phyloP scores from a whole-genome alignment of 2,797 vertebrate species.

The Dromococcyx pavoninus region DNA sequence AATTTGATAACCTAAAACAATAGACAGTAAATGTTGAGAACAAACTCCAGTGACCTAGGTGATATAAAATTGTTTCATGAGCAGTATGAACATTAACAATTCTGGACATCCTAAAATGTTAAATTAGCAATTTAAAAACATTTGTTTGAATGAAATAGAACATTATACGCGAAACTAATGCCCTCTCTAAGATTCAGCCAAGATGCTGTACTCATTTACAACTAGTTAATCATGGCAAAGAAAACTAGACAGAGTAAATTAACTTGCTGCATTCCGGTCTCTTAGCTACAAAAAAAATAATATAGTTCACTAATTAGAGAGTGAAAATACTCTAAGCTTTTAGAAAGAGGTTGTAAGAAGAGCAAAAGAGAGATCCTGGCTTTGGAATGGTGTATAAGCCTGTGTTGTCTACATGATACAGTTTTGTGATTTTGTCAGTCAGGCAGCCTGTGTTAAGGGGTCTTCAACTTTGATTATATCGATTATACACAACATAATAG shows the following conservation, averaged over 20 bases:
- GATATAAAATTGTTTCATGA: slow-evolving; percentile 56
- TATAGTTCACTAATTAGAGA: slow-evolving; percentile 62
- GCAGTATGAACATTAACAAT: slow-evolving; percentile 63
- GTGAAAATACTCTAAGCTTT: slow-evolving; percentile 43
- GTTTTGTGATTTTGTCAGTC: background rate
- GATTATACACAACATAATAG: background rate
- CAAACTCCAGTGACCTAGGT: slow-evolving; percentile 51
- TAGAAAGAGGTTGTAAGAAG: slow-evolving; percentile 13
- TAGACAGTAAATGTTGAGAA: slow-evolving; percentile 55
- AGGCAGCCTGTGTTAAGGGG: background rate
- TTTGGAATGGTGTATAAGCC: background rate
- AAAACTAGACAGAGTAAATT: slow-evolving; percentile 72
- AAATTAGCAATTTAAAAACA: slow-evolving; percentile 64
- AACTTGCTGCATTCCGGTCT: slow-evolving; percentile 64
- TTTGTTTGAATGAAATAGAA: slow-evolving; percentile 60
- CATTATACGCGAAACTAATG: slow-evolving; percentile 64
- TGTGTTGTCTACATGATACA: background rate
- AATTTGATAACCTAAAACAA: slow-evolving; percentile 56
- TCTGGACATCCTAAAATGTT: slow-evolving; percentile 63
- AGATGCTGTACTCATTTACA: slow-evolving; percentile 50
- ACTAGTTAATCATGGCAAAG: slow-evolving; percentile 69
- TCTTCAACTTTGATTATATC: slow-evolving; percentile 1
- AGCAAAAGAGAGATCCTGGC: background rate
- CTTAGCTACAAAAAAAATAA: slow-evolving; percentile 58
- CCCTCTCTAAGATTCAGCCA: slow-evolving; percentile 66